Percentiles rank a stretch among this genome's conserved stretches.
These are phyloP conservation scores for Myotis findleyi DNA, from an alignment of 2,797 vertebrate species.

Conservation along the genomic window DNA sequence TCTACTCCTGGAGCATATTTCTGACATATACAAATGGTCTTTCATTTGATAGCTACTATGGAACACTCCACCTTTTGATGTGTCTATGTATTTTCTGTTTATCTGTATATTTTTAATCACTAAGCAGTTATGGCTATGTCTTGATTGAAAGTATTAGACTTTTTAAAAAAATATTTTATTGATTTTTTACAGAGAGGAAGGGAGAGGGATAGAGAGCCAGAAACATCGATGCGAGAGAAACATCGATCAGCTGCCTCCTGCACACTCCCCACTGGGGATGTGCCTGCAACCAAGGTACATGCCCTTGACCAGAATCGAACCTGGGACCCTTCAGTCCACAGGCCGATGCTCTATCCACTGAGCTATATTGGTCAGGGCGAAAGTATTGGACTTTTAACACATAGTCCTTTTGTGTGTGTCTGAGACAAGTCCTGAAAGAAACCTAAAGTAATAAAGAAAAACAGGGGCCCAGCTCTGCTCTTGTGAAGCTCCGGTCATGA, in stretches of 20 bases:
- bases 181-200: too few relatives aligned
- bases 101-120: not conserved
- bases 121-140: not conserved
- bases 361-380: not conserved
- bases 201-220: too few relatives aligned
- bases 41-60: not conserved
- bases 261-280: too few relatives aligned
- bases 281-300: too few relatives aligned
- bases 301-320: too few relatives aligned
- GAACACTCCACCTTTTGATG: not conserved
- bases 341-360: too few relatives aligned
- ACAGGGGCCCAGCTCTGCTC: not conserved
- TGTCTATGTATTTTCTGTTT: not conserved
- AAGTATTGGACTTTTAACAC: not conserved
- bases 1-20: conserved; percentile 53
- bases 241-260: too few relatives aligned
- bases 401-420: not conserved
- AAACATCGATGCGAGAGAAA: too few relatives aligned
- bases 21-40: not conserved
- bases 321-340: too few relatives aligned
- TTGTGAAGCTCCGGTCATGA: not conserved
- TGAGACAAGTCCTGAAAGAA: not conserved
- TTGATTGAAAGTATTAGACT: conserved; percentile 9
- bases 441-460: not conserved
- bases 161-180: too few relatives aligned